Conservation (phyloP, 1,140 invertebrate species). For the Calliphora vicina region DNA sequence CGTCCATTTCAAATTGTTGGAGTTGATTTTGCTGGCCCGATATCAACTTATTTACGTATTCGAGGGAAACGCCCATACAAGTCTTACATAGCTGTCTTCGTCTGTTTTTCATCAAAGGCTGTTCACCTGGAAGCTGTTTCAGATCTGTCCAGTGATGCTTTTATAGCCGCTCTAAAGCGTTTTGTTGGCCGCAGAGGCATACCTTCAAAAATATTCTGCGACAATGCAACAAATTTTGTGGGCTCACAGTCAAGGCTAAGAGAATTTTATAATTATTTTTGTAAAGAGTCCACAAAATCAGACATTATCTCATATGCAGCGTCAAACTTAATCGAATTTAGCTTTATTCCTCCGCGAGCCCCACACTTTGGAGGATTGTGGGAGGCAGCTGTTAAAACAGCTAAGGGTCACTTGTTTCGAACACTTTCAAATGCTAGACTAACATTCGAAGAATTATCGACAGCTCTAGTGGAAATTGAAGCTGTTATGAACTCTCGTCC, state of each 20-base stretch:
- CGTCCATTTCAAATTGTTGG: constrained; percentile 23
- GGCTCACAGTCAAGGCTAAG: too few species aligned
- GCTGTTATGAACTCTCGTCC: too few species aligned
- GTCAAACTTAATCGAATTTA: background rate
- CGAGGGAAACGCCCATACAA: constrained; percentile 34
- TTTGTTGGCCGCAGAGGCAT: background rate
- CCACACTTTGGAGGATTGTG: too few species aligned
- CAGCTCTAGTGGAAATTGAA: too few species aligned
- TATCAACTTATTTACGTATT: constrained; percentile 14
- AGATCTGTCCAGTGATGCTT: constrained; percentile 13
- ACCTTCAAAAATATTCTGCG: constrained; percentile 14
- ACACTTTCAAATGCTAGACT: too few species aligned
- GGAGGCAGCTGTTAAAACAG: too few species aligned
- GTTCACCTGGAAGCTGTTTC: constrained; percentile 11
- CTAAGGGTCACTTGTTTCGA: too few species aligned
- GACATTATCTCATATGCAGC: background rate
- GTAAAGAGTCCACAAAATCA: background rate
- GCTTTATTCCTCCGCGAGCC: background rate
- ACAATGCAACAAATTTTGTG: constrained; percentile 33
- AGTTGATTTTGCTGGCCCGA: constrained; percentile 20
- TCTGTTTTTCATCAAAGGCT: constrained; percentile 38
- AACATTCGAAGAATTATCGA: too few species aligned
- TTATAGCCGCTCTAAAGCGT: constrained; percentile 12
- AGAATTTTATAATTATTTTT: background rate
- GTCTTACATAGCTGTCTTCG: constrained; percentile 40